Conservation (phyloP, 2,888 invertebrate species). For the Latrodectus elegans region DNA sequence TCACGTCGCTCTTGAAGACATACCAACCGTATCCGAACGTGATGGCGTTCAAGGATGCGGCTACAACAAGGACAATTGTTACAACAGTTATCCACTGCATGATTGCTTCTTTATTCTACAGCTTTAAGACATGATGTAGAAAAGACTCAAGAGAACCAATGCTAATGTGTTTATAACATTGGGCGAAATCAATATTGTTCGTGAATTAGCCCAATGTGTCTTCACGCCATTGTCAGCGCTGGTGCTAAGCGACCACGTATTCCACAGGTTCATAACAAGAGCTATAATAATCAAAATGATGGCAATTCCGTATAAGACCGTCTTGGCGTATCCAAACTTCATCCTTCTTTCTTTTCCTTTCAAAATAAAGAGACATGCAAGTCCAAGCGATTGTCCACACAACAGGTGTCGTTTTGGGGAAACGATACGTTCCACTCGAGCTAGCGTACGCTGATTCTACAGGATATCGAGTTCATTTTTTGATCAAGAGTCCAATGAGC, state of each 20-base stretch:
- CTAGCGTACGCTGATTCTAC: background rate
- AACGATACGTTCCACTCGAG: background rate
- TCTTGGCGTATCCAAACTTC: too few relatives aligned
- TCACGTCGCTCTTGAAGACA: background rate
- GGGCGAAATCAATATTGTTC: background rate
- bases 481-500: background rate
- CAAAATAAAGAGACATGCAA: rapidly evolving
- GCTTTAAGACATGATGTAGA: too few relatives aligned
- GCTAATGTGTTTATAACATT: background rate
- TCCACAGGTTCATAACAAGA: too few relatives aligned
- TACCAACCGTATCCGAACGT: background rate
- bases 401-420: background rate
- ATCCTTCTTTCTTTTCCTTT: too few relatives aligned
- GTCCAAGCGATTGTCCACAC: background rate
- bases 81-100: background rate
- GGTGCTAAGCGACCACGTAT: background rate
- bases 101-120: too few relatives aligned
- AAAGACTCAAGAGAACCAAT: background rate
- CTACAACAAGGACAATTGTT: background rate
- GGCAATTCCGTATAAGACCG: too few relatives aligned
- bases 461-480: background rate
- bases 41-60: background rate
- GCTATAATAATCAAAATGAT: too few relatives aligned
- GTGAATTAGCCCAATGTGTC: background rate
- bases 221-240: background rate